Conservation (phyloP, 1,140 invertebrate species). For the Lithobius niger region DNA sequence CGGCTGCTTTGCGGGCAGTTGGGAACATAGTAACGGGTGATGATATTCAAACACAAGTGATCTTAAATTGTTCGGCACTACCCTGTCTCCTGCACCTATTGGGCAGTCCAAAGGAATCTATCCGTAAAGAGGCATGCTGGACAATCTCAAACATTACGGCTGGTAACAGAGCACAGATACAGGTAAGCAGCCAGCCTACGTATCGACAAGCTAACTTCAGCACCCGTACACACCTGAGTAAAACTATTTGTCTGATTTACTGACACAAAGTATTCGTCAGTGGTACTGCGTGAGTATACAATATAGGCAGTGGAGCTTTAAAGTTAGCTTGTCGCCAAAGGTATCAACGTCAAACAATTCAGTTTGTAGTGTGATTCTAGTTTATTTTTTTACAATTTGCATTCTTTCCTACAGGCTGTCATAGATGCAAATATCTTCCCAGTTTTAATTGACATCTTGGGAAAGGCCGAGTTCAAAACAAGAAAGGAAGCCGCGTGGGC, state of each 20-base stretch:
- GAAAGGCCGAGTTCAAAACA: constrained; percentile 89
- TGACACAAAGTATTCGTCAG: too few species aligned
- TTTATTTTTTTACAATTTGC: neutral
- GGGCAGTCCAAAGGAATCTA: constrained; percentile 61
- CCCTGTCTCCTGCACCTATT: constrained; percentile 71
- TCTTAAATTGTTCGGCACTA: constrained; percentile 79
- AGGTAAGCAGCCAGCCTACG: too few species aligned
- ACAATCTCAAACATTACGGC: constrained; percentile 97
- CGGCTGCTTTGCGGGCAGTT: constrained; percentile 84
- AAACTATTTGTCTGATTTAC: too few species aligned
- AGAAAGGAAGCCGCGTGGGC: constrained; percentile 97
- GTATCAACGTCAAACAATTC: too few species aligned
- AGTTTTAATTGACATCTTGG: constrained; percentile 75
- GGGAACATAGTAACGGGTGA: constrained; percentile 98
- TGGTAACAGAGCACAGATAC: constrained; percentile 85
- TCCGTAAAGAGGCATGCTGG: constrained; percentile 96
- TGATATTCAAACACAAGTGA: constrained; percentile 90
- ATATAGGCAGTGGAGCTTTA: too few species aligned
- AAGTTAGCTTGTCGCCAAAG: too few species aligned
- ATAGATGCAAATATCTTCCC: constrained; percentile 94
- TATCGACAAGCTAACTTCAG: too few species aligned
- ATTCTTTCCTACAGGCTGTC: constrained; percentile 49
- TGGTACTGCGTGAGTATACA: too few species aligned
- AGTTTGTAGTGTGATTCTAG: too few species aligned
- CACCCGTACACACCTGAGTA: too few species aligned